Base-by-base conservation (phyloP, 1,140 invertebrate species). In the Papilio dardanus region DNA sequence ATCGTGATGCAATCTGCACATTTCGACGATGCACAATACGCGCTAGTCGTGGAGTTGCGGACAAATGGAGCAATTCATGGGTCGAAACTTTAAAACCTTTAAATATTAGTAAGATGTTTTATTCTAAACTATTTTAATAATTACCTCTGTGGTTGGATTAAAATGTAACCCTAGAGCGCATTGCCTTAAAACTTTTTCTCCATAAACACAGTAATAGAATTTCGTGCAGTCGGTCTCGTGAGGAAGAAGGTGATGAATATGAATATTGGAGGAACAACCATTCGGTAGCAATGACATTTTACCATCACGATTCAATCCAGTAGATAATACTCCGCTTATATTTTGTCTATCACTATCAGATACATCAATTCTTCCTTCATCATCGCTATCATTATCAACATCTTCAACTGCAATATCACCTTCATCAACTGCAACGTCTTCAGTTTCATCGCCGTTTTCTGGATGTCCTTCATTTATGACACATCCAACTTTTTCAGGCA, bases 121-220 rank as follows among this genome's bases (percentile, higher is more conserved):
- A 46, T 46, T n/a, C 42, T 46, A 46, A 19, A 5, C 0, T 46
- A 5, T 7, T 19, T 19, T 14, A 14, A 28, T 14, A 10, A 33
- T 67, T 77, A 82, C 79, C 77, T 76, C 74, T 33, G 50, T 19
- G 14, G 35, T 33, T 31, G 75, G 62, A 35, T 82, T 79, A 69
- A 83, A 83, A 40, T 71, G 54, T 16, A 76, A 77, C 0, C 77
- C 80, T 24, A 42, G 19, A 0, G 66, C 71, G 62, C 85, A 87
- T 4, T 74, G 37, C 33, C 78, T 74, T 19, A 75, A 74, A 1
- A 85, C 79, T 68, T 79, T 79, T 6, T 83, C 65, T 14, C 85
- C 85, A 16, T 66, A 68, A 4, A 76, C 77, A 58, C 86, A 88
- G 35, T 84, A 83, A 66, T 88, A 88, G 75, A 84, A 87, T 35